These are phyloP conservation scores for Cynopterus sphinx DNA, from an alignment of 2,797 vertebrate species.

Conservation along the genomic window DNA sequence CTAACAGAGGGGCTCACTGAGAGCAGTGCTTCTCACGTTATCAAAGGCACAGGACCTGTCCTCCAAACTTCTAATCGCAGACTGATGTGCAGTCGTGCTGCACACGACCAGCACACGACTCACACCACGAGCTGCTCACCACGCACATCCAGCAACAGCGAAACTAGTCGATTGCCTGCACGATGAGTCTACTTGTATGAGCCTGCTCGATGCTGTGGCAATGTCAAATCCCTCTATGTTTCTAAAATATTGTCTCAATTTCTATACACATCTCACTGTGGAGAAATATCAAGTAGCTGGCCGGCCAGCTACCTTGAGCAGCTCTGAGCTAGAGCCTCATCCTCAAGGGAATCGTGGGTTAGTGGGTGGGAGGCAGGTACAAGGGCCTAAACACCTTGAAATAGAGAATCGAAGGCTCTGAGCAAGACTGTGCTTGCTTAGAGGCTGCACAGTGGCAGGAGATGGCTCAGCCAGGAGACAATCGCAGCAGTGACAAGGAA, in stretches of 20 bases:
- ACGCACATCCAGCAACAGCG: neutral
- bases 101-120: neutral
- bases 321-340: neutral
- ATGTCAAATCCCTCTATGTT: neutral
- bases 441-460: neutral
- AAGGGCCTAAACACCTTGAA: neutral
- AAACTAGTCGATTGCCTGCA: neutral
- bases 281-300: neutral
- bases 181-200: neutral
- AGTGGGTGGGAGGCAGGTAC: neutral
- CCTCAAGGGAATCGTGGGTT: neutral
- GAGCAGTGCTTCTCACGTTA: neutral
- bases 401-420: neutral
- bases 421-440: neutral
- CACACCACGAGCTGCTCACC: neutral
- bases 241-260: neutral
- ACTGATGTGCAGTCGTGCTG: neutral
- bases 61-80: neutral
- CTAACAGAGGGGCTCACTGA: neutral
- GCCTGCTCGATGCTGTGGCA: neutral
- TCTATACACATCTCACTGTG: neutral
- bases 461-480: neutral
- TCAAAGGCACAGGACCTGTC: neutral
- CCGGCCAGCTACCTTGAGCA: neutral
- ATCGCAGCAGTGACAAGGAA: neutral